Evolutionary conservation across 2,888 invertebrate species (phyloP).

Genomic region (Buathra laborator): DNA sequence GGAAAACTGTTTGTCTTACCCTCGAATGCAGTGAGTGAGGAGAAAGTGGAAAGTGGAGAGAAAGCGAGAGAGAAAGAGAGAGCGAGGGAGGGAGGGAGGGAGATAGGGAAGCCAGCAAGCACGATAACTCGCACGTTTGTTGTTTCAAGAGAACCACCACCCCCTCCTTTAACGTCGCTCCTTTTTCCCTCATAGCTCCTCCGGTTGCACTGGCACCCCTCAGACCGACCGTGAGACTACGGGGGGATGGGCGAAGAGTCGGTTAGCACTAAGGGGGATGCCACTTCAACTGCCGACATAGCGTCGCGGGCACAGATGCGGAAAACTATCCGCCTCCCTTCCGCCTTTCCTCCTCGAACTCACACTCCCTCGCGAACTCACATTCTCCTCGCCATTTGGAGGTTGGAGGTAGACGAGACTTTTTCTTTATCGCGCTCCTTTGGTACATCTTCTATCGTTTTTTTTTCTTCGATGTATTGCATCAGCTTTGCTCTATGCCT

Average conservation of each 20-base stretch:
- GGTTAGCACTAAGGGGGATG: conserved; percentile 68
- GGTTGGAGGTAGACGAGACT: conserved; percentile 43
- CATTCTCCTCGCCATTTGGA: conserved; percentile 28
- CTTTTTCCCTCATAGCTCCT: conserved; percentile 35
- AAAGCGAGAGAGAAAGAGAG: conserved; percentile 39
- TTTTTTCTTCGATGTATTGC: conserved; percentile 8
- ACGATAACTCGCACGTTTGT: conserved; percentile 78
- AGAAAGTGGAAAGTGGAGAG: conserved; percentile 69
- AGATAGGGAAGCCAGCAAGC: conserved; percentile 65
- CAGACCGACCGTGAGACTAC: conserved; percentile 17
- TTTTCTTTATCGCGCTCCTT: conserved; percentile 42
- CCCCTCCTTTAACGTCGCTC: conserved; percentile 14
- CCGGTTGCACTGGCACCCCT: conserved; percentile 1
- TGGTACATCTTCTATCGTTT: conserved; percentile 47
- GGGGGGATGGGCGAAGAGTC: conserved; percentile 56
- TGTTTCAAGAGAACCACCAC: conserved; percentile 74
- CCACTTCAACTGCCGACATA: conserved; percentile 67
- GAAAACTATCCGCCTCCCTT: conserved; percentile 74
- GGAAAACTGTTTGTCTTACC: conserved; percentile 81
- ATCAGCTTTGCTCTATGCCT: conserved; percentile 3
- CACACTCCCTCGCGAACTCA: not conserved
- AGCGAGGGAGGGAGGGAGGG: conserved; percentile 38
- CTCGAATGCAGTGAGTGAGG: conserved; percentile 70
- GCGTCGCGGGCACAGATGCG: conserved; percentile 77
- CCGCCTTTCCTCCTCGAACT: conserved; percentile 28